Percentiles rank a stretch among this genome's conserved stretches.
Evolutionary conservation across 2,113 vertebrate genomes (phyloP).

Genomic region (Aramus guarauna): DNA sequence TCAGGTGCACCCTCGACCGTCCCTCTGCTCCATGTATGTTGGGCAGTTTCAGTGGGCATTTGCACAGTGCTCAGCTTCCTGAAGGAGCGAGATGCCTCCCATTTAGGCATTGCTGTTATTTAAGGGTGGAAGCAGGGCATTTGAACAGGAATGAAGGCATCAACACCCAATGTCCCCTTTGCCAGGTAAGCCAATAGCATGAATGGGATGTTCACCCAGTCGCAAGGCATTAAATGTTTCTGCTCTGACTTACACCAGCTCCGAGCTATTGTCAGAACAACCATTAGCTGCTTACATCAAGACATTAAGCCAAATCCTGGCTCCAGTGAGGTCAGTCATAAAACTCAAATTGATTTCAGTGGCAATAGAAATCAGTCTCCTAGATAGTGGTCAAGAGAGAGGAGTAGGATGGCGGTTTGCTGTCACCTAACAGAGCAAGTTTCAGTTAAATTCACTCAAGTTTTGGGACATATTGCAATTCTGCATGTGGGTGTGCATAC

Average conservation of each 20-base stretch:
- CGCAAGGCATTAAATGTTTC: neutral
- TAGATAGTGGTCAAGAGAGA: neutral
- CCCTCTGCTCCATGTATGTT: neutral
- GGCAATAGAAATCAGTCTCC: neutral
- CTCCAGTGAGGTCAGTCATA: slow-evolving; percentile 4
- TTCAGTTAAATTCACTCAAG: neutral
- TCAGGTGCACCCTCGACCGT: neutral
- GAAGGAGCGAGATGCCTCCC: neutral
- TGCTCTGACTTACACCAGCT: neutral
- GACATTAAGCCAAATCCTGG: slow-evolving; percentile 13
- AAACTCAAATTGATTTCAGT: neutral
- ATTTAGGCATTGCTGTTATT: neutral
- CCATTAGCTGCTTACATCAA: neutral
- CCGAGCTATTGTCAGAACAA: neutral
- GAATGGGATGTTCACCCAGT: neutral
- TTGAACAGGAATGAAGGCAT: neutral
- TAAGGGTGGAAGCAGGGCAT: neutral
- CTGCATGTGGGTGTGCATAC: neutral
- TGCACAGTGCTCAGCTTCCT: neutral
- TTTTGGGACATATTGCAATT: neutral
- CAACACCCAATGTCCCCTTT: neutral
- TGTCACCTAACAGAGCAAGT: neutral
- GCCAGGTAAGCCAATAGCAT: neutral
- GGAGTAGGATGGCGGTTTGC: neutral
- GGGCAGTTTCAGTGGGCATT: neutral